Conservation (phyloP, 2,113 vertebrate species). For the Rana temporaria region DNA sequence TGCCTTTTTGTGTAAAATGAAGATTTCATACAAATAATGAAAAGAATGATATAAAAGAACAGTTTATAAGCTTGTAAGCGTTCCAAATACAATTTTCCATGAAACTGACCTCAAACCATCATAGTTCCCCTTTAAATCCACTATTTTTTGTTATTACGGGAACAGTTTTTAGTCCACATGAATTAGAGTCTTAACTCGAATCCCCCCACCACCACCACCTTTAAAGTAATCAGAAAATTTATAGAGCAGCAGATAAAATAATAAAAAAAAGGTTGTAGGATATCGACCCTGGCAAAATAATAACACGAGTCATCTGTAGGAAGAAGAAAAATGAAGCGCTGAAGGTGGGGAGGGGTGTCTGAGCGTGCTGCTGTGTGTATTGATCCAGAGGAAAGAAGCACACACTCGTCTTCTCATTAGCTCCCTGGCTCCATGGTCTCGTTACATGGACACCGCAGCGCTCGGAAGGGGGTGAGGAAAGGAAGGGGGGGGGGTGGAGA, state of each 20-base stretch:
- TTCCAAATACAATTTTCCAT: no score
- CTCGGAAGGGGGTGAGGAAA: conserved; percentile 65
- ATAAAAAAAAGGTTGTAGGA: conserved; percentile 92
- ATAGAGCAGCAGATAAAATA: conserved; percentile 96
- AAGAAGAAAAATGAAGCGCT: conserved; percentile 99
- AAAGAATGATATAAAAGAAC: no score
- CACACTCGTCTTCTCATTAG: conserved; percentile 78
- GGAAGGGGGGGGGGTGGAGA: conserved; percentile 53
- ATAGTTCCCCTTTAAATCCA: not conserved
- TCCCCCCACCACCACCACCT: conserved; percentile 86
- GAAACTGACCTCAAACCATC: not conserved
- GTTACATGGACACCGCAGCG: conserved; percentile 85
- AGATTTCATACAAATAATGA: no score
- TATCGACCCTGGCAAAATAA: conserved; percentile 92
- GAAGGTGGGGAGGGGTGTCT: conserved; percentile 96
- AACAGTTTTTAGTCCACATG: conserved; percentile 88
- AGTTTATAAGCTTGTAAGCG: no score
- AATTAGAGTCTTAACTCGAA: conserved; percentile 71
- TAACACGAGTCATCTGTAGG: conserved; percentile 95
- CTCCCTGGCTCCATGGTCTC: conserved; percentile 87
- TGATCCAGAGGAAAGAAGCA: conserved; percentile 86
- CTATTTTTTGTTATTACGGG: not conserved
- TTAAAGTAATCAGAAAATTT: conserved; percentile 99
- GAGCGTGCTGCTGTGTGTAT: conserved; percentile 88
- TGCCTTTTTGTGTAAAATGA: no score